Evolutionary conservation across 1,140 invertebrate species (phyloP).

Genomic region (Aricia agestis): DNA sequence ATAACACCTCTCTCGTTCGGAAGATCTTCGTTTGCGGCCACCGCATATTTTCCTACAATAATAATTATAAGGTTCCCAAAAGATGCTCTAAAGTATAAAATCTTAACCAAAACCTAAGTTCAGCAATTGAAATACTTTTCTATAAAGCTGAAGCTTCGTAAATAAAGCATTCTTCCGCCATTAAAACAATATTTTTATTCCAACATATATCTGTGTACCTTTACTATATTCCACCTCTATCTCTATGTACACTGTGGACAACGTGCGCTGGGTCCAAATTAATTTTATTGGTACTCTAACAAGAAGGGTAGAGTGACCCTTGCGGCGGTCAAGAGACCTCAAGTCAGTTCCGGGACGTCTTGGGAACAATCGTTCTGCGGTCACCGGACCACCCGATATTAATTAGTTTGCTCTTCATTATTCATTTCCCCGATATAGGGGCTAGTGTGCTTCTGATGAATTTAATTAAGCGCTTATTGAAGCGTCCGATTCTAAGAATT

Average conservation of each 20-base stretch:
- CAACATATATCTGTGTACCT: too few species aligned
- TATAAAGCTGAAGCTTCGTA: too few species aligned
- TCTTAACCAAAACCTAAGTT: too few species aligned
- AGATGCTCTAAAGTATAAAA: too few species aligned
- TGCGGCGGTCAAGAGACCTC: constrained; percentile 42
- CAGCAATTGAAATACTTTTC: too few species aligned
- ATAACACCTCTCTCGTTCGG: too few species aligned
- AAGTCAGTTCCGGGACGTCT: constrained; percentile 40
- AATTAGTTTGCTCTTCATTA: constrained; percentile 45
- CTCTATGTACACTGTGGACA: background rate
- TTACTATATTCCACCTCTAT: background rate
- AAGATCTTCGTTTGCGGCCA: too few species aligned
- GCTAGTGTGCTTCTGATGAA: background rate
- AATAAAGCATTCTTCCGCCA: too few species aligned
- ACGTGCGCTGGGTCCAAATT: background rate
- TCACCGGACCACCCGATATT: constrained; percentile 40
- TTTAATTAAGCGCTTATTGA: background rate
- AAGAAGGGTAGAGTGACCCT: constrained; percentile 40
- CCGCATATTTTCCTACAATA: too few species aligned
- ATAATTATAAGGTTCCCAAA: too few species aligned
- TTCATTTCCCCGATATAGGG: constrained; percentile 32
- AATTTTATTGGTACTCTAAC: constrained; percentile 27
- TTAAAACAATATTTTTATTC: too few species aligned
- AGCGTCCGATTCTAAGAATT: background rate
- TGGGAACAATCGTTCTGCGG: constrained; percentile 40